Percentiles rank a stretch among this genome's conserved stretches.
These are phyloP conservation scores for Hylaeus volcanicus DNA, from an alignment of 1,140 invertebrate species.

Conservation along the genomic window DNA sequence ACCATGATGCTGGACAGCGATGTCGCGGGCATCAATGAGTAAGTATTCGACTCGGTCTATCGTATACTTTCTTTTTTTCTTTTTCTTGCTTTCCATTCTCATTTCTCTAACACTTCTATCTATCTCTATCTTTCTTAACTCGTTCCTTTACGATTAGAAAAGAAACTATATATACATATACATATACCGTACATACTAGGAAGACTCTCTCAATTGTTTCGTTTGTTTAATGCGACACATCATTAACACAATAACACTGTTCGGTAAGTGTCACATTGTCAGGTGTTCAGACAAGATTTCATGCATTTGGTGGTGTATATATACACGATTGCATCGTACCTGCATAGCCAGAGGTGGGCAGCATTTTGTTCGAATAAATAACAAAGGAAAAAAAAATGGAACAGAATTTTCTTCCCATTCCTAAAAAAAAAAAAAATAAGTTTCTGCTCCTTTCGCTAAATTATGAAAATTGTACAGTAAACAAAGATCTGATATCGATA, in stretches of 20 bases:
- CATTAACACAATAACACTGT: conserved; percentile 53
- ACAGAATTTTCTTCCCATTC: no score
- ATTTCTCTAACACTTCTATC: not conserved
- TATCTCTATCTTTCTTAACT: not conserved
- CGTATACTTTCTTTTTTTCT: not conserved
- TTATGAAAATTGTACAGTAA: no score
- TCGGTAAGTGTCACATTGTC: conserved; percentile 37
- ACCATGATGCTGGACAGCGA: conserved; percentile 81
- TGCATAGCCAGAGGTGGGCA: no score
- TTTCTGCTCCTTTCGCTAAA: no score
- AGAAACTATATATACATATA: not conserved
- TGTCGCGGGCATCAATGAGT: conserved; percentile 78
- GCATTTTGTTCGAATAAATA: no score
- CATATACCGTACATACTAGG: not conserved
- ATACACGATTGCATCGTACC: not conserved
- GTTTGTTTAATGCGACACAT: conserved; percentile 51
- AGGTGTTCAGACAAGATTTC: conserved; percentile 4
- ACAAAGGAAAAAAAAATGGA: no score
- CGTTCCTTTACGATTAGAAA: not conserved
- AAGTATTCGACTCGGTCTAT: conserved; percentile 54
- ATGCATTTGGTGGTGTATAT: not conserved
- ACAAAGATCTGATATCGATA: no score
- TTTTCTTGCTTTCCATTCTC: not conserved
- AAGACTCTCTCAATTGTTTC: conserved; percentile 30
- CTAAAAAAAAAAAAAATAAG: no score